Conservation (phyloP, 2,797 vertebrate genomes). For the Microctenopoma steveboyesi region DNA sequence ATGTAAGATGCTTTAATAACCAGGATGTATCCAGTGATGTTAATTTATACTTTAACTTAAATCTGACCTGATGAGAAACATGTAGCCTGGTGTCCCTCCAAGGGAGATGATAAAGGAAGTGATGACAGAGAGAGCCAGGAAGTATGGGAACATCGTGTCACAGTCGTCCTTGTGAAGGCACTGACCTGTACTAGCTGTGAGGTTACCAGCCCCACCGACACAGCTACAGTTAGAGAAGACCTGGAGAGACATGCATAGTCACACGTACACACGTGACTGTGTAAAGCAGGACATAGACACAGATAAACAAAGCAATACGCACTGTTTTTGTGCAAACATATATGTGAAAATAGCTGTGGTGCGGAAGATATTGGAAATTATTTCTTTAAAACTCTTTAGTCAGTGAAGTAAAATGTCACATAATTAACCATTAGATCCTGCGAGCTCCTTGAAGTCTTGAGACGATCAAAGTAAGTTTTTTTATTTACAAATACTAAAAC, state of each 20-base stretch:
- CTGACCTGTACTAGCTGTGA: constrained; percentile 84
- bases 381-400: background rate
- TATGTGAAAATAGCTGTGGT: background rate
- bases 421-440: background rate
- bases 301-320: background rate
- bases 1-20: background rate
- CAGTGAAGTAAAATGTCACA: background rate
- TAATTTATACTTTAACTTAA: background rate
- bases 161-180: constrained; percentile 84
- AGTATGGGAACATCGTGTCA: constrained; percentile 85
- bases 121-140: constrained; percentile 79
- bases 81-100: constrained; percentile 79
- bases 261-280: constrained; percentile 31
- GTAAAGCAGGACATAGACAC: constrained; percentile 13
- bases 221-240: constrained; percentile 91
- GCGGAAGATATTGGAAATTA: background rate
- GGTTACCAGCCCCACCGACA: constrained; percentile 79
- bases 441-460: background rate
- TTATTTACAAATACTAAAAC: no score
- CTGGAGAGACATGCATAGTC: constrained; percentile 74
- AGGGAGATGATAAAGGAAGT: constrained; percentile 80
- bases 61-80: constrained; percentile 86
- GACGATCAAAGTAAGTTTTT: background rate
- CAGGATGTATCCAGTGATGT: background rate
- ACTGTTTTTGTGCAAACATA: background rate